phyloP scores from a whole-genome alignment of 2,888 invertebrate genomes.

The Tetragonula carbonaria region DNA sequence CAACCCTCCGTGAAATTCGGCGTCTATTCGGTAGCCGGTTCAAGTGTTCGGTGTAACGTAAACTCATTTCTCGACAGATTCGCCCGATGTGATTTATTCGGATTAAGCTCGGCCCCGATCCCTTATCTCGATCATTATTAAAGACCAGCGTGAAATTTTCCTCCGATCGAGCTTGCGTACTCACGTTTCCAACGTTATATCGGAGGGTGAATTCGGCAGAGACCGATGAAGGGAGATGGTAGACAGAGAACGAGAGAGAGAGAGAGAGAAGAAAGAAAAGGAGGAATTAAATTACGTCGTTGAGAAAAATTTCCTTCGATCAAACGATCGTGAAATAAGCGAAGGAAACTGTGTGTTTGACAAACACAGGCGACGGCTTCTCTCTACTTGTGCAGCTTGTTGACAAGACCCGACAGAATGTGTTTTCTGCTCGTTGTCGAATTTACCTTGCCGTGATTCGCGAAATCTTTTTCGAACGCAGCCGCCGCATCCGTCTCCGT shows the following conservation, averaged over 20 bases:
- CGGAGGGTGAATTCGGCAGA: conserved; percentile 19
- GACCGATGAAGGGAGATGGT: not conserved
- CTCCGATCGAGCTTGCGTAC: conserved; percentile 36
- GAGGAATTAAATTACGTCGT: conserved; percentile 64
- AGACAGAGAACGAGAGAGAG: not conserved
- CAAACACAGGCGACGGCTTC: conserved; percentile 40
- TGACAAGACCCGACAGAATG: conserved; percentile 15
- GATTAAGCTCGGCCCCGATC: conserved; percentile 62
- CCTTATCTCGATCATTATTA: conserved; percentile 61
- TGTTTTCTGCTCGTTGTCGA: conserved; percentile 32
- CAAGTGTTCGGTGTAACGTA: conserved; percentile 36
- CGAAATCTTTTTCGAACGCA: not conserved
- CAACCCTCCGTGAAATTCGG: conserved; percentile 69
- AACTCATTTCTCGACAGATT: conserved; percentile 64
- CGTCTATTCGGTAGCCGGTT: conserved; percentile 6
- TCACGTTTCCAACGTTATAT: conserved; percentile 41
- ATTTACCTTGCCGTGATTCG: conserved; percentile 25
- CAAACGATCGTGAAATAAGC: conserved; percentile 38
- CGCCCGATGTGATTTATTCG: conserved; percentile 68
- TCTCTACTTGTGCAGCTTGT: conserved; percentile 7
- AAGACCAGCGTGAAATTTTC: conserved; percentile 58
- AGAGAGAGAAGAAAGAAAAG: conserved; percentile 4
- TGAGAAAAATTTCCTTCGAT: conserved; percentile 55
- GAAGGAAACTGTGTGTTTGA: conserved; percentile 44
- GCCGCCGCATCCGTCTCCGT: not conserved